A percentile compares a stretch with the other conserved stretches of the same genome.
Conservation (phyloP, 2,888 invertebrate species). For the Halictus ligatus region DNA sequence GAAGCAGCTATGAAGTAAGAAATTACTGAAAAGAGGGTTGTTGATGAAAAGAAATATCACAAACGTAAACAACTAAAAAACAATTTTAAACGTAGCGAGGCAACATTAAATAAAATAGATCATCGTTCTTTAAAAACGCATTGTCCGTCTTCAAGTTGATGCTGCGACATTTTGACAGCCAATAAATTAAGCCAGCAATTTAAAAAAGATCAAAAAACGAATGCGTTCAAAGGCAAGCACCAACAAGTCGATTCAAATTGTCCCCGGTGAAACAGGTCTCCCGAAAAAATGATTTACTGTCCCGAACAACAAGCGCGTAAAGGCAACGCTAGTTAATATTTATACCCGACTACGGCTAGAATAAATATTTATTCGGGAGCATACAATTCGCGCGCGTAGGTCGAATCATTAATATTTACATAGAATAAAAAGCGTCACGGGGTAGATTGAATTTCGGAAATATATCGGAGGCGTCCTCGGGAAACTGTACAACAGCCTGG, state of each 20-base stretch:
- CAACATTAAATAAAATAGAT: no score
- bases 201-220: background rate
- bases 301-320: background rate
- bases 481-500: background rate
- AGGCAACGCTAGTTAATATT: background rate
- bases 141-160: no score
- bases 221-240: background rate
- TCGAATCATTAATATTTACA: slow-evolving; percentile 1
- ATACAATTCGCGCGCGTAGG: background rate
- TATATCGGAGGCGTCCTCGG: background rate
- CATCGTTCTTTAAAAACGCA: no score
- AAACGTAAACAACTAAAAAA: no score
- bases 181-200: no score
- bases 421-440: background rate
- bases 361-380: background rate
- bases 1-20: no score
- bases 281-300: background rate
- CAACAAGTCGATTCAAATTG: background rate
- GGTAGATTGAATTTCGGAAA: background rate
- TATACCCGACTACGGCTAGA: background rate
- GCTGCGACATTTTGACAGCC: no score
- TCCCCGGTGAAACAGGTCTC: background rate
- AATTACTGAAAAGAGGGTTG: no score
- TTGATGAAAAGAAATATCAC: no score
- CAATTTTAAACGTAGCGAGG: no score